Evolutionary conservation across 2,797 vertebrate genomes (phyloP).

Genomic region (Ctenopoma kingsleyae): DNA sequence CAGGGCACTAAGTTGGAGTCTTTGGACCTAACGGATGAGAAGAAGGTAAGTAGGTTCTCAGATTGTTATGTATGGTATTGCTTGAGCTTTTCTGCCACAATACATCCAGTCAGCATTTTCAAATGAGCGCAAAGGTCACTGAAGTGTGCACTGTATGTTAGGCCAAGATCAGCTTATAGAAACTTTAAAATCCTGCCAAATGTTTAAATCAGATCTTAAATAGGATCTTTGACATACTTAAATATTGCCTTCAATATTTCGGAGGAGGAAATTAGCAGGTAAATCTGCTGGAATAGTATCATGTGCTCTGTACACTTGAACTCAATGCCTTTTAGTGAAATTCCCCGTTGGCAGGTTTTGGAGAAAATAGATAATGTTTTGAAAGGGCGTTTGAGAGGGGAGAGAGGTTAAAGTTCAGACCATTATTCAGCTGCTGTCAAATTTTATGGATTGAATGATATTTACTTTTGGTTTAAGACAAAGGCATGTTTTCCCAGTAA

Average conservation of each 20-base stretch:
- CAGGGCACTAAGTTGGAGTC: constrained; percentile 95
- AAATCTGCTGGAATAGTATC: not conserved
- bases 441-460: constrained; percentile 62
- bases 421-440: constrained; percentile 37
- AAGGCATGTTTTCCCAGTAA: constrained; percentile 8
- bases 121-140: constrained; percentile 57
- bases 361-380: constrained; percentile 15
- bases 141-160: not conserved
- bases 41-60: constrained; percentile 86
- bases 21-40: constrained; percentile 95
- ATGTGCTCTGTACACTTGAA: not conserved
- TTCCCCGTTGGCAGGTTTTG: constrained; percentile 18
- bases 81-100: constrained; percentile 40
- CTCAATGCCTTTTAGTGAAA: not conserved
- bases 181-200: not conserved
- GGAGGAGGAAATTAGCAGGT: not conserved
- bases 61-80: not conserved
- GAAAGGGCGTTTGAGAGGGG: constrained; percentile 43
- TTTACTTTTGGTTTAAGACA: constrained; percentile 54
- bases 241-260: not conserved
- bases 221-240: not conserved
- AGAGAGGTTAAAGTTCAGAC: constrained; percentile 54
- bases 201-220: not conserved
- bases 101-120: constrained; percentile 28
- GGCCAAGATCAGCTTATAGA: not conserved